Base-by-base conservation (phyloP, 2,113 vertebrate genomes). In the Rhineura floridana region DNA sequence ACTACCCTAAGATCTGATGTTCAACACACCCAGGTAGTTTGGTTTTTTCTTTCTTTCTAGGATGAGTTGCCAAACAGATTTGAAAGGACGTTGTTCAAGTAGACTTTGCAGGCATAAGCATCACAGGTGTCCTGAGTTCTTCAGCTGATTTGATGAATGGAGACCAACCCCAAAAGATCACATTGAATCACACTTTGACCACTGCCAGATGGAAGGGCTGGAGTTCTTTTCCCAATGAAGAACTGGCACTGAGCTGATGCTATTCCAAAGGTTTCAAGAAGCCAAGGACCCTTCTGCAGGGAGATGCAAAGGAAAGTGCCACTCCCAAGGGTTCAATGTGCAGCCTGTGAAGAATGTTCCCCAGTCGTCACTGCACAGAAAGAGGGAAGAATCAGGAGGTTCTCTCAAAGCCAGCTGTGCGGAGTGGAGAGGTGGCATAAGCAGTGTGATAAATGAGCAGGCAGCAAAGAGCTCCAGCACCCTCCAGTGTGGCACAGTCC, bases 371-470 rank as follows among this genome's bases (percentile, higher is more conserved):
- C 59, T 23, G 69, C n/a, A n/a, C n/a, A n/a, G n/a, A n/a, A n/a
- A 76, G 69, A 28, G 19, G 21, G 69, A 50, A 76, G 80, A 76
- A 48, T 76, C 73, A 48, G 33, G 84, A 77, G 59, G 59, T 67
- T 36, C 72, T 65, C 72, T 76, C 59, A 17, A 75, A 30, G 62
- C 81, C 36, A 59, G 75, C 83, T 86, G 83, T 23, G 70, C 83
- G 62, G 82, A 91, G 52, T 55, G 59, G 78, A 88, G 76, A 81
- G 75, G 79, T 84, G 87, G 78, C 82, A 79, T 62, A 76, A 86
- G 63, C 46, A 11, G 50, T 69, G 87, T 52, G 89, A 90, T 83
- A 88, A 83, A 88, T 52, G 81, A 88, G 46, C 87, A 65, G 59
- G 87, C 87, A 19, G 87, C 8, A 2, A 12, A 83, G 44, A 77